Conservation (phyloP, 2,888 invertebrate species). For the Nebria salina region DNA sequence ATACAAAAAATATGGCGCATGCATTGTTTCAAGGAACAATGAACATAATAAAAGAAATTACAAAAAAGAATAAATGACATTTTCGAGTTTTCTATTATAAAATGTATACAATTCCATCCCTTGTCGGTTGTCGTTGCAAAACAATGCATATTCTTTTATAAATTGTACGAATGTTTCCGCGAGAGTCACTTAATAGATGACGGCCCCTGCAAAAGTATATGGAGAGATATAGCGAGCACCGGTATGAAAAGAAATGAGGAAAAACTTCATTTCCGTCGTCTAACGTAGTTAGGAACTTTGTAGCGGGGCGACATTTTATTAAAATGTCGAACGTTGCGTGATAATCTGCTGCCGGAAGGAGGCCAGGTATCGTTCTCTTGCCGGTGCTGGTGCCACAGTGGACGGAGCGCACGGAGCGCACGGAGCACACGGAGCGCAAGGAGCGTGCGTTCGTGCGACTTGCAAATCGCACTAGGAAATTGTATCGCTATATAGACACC, state of each 20-base stretch:
- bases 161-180: not conserved
- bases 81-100: not conserved
- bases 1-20: not conserved
- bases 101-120: not conserved
- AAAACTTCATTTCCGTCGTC: conserved; percentile 41
- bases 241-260: conserved; percentile 38
- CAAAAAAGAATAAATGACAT: not conserved
- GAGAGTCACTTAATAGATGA: not conserved
- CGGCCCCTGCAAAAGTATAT: not conserved
- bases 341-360: conserved; percentile 47
- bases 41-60: not conserved
- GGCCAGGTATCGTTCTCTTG: conserved; percentile 37
- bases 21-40: not conserved
- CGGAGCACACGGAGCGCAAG: not conserved
- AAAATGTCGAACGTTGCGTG: conserved; percentile 49
- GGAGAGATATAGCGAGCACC: not conserved
- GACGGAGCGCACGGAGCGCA: no score
- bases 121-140: not conserved
- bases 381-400: not conserved
- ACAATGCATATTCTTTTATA: not conserved
- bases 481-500: conserved; percentile 36
- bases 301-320: conserved; percentile 49
- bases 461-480: conserved; percentile 49
- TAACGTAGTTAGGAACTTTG: conserved; percentile 46
- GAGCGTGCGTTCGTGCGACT: conserved; percentile 29